Base-by-base conservation (phyloP, 2,797 vertebrate genomes). In the Chanos chanos region DNA sequence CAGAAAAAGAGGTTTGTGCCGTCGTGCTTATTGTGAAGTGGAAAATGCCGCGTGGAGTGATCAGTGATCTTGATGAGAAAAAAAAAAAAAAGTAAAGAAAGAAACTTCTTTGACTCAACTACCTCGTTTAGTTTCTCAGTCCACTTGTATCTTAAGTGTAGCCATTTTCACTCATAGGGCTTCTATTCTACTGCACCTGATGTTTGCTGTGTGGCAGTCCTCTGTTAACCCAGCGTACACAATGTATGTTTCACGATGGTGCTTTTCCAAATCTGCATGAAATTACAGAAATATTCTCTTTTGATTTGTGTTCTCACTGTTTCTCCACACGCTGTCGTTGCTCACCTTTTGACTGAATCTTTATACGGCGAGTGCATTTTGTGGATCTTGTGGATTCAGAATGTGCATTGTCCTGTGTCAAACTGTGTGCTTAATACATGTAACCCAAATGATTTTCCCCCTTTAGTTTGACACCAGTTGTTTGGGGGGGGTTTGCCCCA, bases 101-200 rank as follows among this genome's bases (percentile, higher is more conserved):
- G 51, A 58, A 41, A 27, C 25, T 27, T 64, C 31, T 28, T 63
- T 24, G 41, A 39, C 63, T 54, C 51, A 63, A 85, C 83, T 86
- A 86, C 83, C 83, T 86, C 83, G 72, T 81, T 65, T 72, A 55
- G 68, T 52, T 50, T n/a, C 18, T 75, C 65, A 70, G 6, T 44
- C 39, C 27, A 54, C 40, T 45, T 43, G 37, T 44, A 44, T 52
- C 22, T 19, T 58, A 27, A 16, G 56, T 28, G 18, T 49, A 25
- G 55, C 49, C 27, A 40, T 51, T 47, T 18, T 48, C 58, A 36
- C 61, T 61, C 51, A 44, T 44, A 45, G 9, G n/a, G 65, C 51
- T 68, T 54, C 4, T 49, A 19, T 28, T 66, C 5, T 41, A 22
- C 31, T 61, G 56, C 57, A 61, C 43, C 37, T 55, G 15, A 43